Evolutionary conservation across 2,888 invertebrate genomes (phyloP).

Genomic region (Trichogramma dendrolimi): DNA sequence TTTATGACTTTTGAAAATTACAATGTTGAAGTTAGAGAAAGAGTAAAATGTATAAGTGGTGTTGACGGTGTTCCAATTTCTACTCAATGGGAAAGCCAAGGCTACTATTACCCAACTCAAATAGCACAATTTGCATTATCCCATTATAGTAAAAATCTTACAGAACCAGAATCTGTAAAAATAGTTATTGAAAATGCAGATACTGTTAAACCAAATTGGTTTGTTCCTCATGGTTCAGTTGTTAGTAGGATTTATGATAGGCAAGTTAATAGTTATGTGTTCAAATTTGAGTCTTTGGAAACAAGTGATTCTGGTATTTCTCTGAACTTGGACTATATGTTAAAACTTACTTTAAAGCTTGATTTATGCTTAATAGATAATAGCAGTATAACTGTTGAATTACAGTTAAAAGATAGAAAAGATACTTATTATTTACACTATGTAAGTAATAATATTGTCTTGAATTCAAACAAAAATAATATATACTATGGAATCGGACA

Average conservation of each 20-base stretch:
- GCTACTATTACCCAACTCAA: constrained; percentile 97
- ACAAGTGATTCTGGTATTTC: constrained; percentile 66
- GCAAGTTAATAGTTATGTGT: constrained; percentile 59
- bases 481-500: constrained; percentile 82
- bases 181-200: constrained; percentile 75
- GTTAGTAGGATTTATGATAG: constrained; percentile 62
- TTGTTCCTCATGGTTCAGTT: constrained; percentile 66
- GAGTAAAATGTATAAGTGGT: constrained; percentile 94
- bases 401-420: constrained; percentile 74
- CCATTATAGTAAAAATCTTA: constrained; percentile 93
- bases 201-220: constrained; percentile 66
- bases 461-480: constrained; percentile 69
- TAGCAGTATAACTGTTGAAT: constrained; percentile 73
- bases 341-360: constrained; percentile 73
- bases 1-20: constrained; percentile 98
- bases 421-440: constrained; percentile 80
- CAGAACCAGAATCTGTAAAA: constrained; percentile 75
- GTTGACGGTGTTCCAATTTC: constrained; percentile 91
- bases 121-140: constrained; percentile 97
- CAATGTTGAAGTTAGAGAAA: constrained; percentile 92
- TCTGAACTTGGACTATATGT: constrained; percentile 64
- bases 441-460: constrained; percentile 68
- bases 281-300: constrained; percentile 72
- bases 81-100: constrained; percentile 94
- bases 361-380: constrained; percentile 72